Conservation (phyloP, 2,888 invertebrate genomes). For the Eupithecia inturbata region DNA sequence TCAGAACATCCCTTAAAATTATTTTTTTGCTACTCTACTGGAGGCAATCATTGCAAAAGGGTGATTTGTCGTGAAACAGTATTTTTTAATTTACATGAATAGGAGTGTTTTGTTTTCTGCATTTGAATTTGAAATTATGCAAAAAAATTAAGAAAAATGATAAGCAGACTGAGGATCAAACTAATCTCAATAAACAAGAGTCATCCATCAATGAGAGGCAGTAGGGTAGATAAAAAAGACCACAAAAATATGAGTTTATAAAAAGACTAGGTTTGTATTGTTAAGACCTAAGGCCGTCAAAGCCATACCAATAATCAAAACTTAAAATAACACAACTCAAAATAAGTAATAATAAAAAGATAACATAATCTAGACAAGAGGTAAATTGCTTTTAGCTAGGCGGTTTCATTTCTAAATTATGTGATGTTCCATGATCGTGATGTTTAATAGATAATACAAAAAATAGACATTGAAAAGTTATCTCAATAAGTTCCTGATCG, state of each 20-base stretch:
- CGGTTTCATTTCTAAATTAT: slow-evolving; percentile 1
- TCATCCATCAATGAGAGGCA: too few relatives aligned
- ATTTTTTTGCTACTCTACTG: neutral
- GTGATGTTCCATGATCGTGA: neutral
- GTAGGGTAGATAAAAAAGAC: neutral
- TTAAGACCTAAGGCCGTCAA: neutral
- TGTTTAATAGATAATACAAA: neutral
- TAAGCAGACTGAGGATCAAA: neutral
- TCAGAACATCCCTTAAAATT: too few relatives aligned
- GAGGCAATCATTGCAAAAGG: neutral
- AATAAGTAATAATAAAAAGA: neutral
- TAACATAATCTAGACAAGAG: neutral
- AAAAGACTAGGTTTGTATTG: neutral
- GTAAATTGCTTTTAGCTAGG: slow-evolving; percentile 16
- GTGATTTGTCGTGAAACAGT: neutral
- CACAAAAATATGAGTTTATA: neutral
- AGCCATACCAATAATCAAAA: neutral
- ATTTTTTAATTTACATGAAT: neutral
- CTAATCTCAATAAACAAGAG: neutral
- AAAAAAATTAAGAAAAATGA: neutral
- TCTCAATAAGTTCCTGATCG: neutral
- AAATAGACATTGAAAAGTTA: neutral
- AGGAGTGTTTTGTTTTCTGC: neutral
- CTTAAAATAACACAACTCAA: neutral
- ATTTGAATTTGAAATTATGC: neutral